Base-by-base conservation (phyloP, 1,140 invertebrate genomes). In the Gonatopus flavifemur region DNA sequence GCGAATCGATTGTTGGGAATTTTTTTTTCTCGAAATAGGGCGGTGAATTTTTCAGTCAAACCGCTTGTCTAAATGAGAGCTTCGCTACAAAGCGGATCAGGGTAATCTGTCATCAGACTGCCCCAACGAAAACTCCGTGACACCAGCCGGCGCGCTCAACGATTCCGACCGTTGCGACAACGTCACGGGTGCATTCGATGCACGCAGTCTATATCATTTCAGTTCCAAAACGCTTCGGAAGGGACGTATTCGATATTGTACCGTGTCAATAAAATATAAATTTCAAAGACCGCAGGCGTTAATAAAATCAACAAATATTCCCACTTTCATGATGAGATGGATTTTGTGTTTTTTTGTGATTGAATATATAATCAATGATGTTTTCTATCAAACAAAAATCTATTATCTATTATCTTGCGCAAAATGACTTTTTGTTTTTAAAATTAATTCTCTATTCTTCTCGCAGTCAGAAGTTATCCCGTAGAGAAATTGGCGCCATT, bases 51-150 rank as follows among this genome's bases (percentile, higher is more conserved):
- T 70, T 78, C 74, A 67, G 77, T 78, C 76, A 78, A 74, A 72
- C 64, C 46, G 68, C 56, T 74, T 76, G 74, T 78, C 74, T 59
- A 75, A 77, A 76, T 75, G 72, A 74, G 71, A 75, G 69, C 71
- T 67, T 53, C 67, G 66, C 71, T 70, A 77, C 74, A 77, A 76
- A 72, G 72, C 70, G 68, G 62, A 72, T 72, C 74, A 64, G 72
- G 70, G 74, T 76, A 76, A 78, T 78, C 76, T 78, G 76, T 78
- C 75, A 77, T 77, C 73, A 72, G 70, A 67, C 70, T 68, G 65
- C 67, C 55, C 70, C 67, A 60, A 67, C 61, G 52, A 44, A 56
- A 61, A 65, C 59, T 69, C 64, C 60, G 60, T 67, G 61, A 69
- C 64, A 71, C 55, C 67, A 72, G 66, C 69, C 71, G 67, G 67